Conservation (phyloP, 2,888 invertebrate genomes). For the Miltochrista miniata region DNA sequence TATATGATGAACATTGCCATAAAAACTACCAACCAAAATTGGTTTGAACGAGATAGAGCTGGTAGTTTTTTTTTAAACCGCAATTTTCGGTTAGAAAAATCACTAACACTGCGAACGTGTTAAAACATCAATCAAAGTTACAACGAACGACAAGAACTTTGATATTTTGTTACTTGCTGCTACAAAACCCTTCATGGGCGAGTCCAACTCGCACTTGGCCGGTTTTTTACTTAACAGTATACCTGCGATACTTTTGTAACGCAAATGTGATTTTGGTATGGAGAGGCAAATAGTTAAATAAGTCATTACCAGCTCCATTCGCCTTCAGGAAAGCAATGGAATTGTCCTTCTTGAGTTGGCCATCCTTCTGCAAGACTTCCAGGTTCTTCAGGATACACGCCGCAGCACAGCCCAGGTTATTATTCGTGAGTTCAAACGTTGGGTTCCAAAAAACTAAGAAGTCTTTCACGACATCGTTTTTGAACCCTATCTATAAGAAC, state of each 20-base stretch:
- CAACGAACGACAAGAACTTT: too few relatives aligned
- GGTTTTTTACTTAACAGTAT: background rate
- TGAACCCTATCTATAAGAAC: conserved; percentile 27
- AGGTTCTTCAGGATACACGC: conserved; percentile 42
- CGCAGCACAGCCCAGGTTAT: conserved; percentile 44
- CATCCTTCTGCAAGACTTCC: conserved; percentile 30
- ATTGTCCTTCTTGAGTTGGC: conserved; percentile 22
- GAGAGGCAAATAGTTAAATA: too few relatives aligned
- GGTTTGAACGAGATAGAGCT: too few relatives aligned
- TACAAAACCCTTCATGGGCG: too few relatives aligned
- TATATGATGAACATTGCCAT: too few relatives aligned
- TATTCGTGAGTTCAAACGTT: conserved; percentile 17
- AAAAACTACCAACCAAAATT: too few relatives aligned
- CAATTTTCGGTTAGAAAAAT: too few relatives aligned
- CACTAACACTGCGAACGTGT: too few relatives aligned
- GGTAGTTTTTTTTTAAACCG: too few relatives aligned
- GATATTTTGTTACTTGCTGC: too few relatives aligned
- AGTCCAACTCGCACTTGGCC: too few relatives aligned
- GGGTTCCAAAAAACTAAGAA: conserved; percentile 47
- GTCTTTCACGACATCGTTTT: conserved; percentile 30
- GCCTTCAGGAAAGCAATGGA: conserved; percentile 34
- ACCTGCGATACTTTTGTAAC: background rate
- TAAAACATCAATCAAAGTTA: too few relatives aligned
- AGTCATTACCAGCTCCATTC: conserved; percentile 44
- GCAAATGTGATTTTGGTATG: background rate